phyloP scores from a whole-genome alignment of 2,888 invertebrate species.

The Drosophila birchii region DNA sequence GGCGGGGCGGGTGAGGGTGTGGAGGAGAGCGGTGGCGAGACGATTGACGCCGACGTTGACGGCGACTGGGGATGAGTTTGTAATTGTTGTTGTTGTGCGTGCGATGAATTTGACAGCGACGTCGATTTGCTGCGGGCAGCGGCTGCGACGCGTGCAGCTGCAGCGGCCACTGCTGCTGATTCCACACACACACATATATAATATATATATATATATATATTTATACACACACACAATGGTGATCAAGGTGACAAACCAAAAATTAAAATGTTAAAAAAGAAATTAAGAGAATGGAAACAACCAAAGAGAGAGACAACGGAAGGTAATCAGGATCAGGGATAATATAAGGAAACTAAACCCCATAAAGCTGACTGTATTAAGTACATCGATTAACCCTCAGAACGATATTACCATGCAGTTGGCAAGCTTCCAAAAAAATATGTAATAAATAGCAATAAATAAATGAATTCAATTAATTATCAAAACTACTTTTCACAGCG shows the following conservation, averaged over 20 bases:
- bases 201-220: too few relatives aligned
- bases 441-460: neutral
- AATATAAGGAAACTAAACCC: neutral
- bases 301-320: slow-evolving; percentile 31
- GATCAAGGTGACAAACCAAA: slow-evolving; percentile 44
- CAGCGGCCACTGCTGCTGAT: slow-evolving; percentile 72
- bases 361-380: neutral
- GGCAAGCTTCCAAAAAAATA: neutral
- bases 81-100: slow-evolving; percentile 31
- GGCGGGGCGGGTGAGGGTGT: slow-evolving; percentile 20
- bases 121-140: slow-evolving; percentile 66
- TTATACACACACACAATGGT: slow-evolving; percentile 30
- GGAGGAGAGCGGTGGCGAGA: slow-evolving; percentile 23
- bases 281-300: slow-evolving; percentile 27
- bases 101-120: slow-evolving; percentile 1
- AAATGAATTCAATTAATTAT: neutral
- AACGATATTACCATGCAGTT: slow-evolving; percentile 13
- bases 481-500: neutral
- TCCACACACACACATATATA: slow-evolving; percentile 25
- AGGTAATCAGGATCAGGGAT: neutral
- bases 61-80: slow-evolving; percentile 20
- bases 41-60: slow-evolving; percentile 36
- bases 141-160: slow-evolving; percentile 70
- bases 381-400: neutral
- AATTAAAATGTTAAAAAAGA: slow-evolving; percentile 36